phyloP scores from a whole-genome alignment of 2,113 vertebrate species.

The Phyllostomus hastatus region DNA sequence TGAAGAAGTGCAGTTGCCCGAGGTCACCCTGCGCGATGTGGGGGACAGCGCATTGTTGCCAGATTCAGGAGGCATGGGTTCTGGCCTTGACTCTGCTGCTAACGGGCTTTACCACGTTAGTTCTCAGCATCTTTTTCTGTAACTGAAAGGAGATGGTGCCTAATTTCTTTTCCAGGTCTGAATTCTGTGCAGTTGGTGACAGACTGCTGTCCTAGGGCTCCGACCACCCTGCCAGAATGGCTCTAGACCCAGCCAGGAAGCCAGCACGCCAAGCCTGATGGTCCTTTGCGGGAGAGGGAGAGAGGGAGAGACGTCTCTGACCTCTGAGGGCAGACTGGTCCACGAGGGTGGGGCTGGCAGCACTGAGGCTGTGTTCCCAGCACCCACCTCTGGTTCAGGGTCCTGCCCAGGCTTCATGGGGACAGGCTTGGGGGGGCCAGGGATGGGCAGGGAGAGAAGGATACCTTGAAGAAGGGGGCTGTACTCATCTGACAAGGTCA shows the following conservation, averaged over 20 bases:
- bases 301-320: not conserved
- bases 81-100: not conserved
- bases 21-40: not conserved
- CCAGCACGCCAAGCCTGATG: not conserved
- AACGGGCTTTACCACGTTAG: not conserved
- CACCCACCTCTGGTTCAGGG: not conserved
- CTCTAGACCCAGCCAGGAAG: not conserved
- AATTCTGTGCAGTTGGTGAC: not conserved
- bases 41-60: not conserved
- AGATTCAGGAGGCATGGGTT: not conserved
- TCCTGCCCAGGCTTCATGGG: not conserved
- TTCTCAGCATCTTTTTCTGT: not conserved
- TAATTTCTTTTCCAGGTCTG: not conserved
- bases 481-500: not conserved
- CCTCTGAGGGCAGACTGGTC: not conserved
- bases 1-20: not conserved
- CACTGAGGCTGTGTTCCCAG: not conserved
- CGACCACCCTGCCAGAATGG: not conserved
- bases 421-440: not conserved
- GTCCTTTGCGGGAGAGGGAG: not conserved
- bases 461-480: not conserved
- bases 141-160: not conserved
- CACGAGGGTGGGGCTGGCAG: not conserved
- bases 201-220: not conserved
- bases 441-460: not conserved